These are phyloP conservation scores for Scomber colias DNA, from an alignment of 2,113 vertebrate species.

Conservation along the genomic window DNA sequence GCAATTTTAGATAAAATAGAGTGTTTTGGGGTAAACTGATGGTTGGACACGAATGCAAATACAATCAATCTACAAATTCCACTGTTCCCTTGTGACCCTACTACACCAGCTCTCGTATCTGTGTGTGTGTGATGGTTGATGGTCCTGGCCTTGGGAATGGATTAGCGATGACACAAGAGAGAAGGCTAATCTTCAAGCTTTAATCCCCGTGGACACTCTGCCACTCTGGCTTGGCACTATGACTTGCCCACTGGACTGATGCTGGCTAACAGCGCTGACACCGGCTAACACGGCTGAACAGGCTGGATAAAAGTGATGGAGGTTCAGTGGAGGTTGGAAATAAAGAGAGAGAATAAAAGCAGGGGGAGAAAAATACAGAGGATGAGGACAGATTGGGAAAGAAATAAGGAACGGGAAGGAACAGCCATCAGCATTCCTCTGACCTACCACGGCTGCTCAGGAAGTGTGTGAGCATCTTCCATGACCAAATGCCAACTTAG, in stretches of 20 bases:
- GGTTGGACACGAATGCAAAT: too few species aligned
- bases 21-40: not conserved
- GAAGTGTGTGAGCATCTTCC: constrained; percentile 63
- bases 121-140: constrained; percentile 36
- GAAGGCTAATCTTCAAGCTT: constrained; percentile 71
- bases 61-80: too few species aligned
- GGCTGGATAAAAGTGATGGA: constrained; percentile 50
- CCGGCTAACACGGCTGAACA: constrained; percentile 37
- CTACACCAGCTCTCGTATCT: constrained; percentile 1
- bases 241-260: constrained; percentile 49
- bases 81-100: too few species aligned
- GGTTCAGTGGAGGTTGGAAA: constrained; percentile 15
- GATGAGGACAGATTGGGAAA: constrained; percentile 27
- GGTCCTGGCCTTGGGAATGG: constrained; percentile 49
- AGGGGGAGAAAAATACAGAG: constrained; percentile 5
- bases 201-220: constrained; percentile 66
- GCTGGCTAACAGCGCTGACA: constrained; percentile 44
- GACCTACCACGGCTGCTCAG: constrained; percentile 54
- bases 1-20: not conserved
- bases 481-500: constrained; percentile 71
- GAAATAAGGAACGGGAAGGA: constrained; percentile 29
- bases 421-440: constrained; percentile 58
- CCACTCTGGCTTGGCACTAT: constrained; percentile 39
- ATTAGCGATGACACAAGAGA: constrained; percentile 75
- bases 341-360: constrained; percentile 17